phyloP scores from a whole-genome alignment of 2,797 vertebrate genomes.

The Erethizon dorsatum region DNA sequence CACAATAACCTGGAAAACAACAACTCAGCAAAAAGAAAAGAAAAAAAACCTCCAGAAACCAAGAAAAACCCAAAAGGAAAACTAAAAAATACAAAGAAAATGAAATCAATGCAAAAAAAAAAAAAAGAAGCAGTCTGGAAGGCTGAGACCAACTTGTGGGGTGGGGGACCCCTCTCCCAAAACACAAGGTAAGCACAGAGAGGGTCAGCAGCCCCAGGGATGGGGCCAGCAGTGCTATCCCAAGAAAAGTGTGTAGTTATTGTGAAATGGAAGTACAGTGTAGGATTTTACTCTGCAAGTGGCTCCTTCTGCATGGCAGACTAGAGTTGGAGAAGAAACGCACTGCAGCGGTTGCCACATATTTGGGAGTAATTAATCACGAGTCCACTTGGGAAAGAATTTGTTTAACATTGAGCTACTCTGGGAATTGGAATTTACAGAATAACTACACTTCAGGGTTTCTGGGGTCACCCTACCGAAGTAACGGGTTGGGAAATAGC shows the following conservation, averaged over 20 bases:
- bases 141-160: neutral
- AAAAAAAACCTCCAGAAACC: neutral
- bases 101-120: neutral
- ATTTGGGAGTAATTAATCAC: neutral
- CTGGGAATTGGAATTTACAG: neutral
- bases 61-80: neutral
- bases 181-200: neutral
- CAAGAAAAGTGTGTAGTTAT: neutral
- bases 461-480: neutral
- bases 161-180: neutral
- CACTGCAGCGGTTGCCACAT: neutral
- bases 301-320: neutral
- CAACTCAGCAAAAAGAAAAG: neutral
- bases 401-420: neutral
- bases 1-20: neutral
- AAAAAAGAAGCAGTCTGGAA: neutral
- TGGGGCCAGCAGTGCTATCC: neutral
- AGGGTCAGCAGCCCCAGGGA: neutral
- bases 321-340: neutral
- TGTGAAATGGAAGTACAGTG: neutral
- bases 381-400: neutral
- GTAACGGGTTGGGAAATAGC: neutral
- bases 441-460: neutral
- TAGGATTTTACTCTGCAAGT: neutral
- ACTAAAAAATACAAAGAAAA: neutral